Percentiles rank a stretch among this genome's conserved stretches.
Conservation (phyloP, 1,140 invertebrate genomes). For the Drepana arcuata region DNA sequence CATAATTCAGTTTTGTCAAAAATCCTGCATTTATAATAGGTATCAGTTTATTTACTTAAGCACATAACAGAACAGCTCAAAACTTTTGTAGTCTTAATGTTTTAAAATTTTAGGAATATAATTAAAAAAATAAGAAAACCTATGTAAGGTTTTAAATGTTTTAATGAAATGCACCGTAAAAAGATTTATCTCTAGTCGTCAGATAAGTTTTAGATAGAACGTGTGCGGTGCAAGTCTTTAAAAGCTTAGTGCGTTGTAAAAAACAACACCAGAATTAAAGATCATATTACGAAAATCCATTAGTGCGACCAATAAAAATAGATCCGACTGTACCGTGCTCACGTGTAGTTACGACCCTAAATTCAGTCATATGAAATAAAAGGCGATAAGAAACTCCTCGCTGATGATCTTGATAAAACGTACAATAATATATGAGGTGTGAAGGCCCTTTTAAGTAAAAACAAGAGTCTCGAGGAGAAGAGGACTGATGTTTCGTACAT, state of each 20-base stretch:
- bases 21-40: no score
- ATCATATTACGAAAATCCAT: constrained; percentile 68
- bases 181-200: constrained; percentile 26
- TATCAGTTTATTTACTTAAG: no score
- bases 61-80: no score
- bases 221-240: constrained; percentile 43
- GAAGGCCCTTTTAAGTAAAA: no score
- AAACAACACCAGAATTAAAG: constrained; percentile 45
- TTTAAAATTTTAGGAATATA: no score
- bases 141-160: no score
- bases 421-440: constrained; percentile 9
- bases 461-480: no score
- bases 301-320: constrained; percentile 64
- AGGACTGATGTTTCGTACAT: no score
- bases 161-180: no score
- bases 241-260: constrained; percentile 43
- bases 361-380: constrained; percentile 54
- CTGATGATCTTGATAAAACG: constrained; percentile 18
- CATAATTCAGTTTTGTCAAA: no score
- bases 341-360: constrained; percentile 30
- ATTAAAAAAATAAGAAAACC: no score
- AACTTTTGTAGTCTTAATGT: no score
- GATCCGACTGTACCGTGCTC: constrained; percentile 36
- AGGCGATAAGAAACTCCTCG: constrained; percentile 26
- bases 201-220: constrained; percentile 29